A percentile compares a stretch with the other conserved stretches of the same genome.
Conservation (phyloP, 2,113 vertebrate species). For the Rhinichthys klamathensis region DNA sequence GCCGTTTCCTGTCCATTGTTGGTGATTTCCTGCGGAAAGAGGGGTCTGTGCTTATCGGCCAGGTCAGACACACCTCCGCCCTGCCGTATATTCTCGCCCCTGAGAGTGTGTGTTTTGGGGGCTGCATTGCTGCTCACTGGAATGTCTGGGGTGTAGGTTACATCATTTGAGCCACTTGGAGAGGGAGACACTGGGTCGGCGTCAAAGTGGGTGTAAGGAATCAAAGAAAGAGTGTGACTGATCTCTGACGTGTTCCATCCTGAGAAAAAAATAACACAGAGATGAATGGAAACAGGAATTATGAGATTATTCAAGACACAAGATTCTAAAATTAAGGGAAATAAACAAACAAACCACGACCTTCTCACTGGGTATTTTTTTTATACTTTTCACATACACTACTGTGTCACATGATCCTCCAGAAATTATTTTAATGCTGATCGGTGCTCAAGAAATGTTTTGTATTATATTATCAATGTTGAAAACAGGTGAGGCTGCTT, state of each 20-base stretch:
- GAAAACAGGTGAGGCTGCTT: too few species aligned
- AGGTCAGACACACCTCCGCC: conserved; percentile 60
- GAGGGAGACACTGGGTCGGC: conserved; percentile 38
- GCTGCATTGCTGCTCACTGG: conserved; percentile 12
- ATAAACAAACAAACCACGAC: background rate
- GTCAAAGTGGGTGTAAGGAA: conserved; percentile 38
- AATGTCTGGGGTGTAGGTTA: conserved; percentile 38
- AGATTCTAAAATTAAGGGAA: conserved; percentile 21
- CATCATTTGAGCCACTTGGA: conserved; percentile 2
- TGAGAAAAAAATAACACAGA: conserved; percentile 34
- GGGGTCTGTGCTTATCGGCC: conserved; percentile 68
- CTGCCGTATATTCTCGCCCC: conserved; percentile 23
- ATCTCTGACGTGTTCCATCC: conserved; percentile 50
- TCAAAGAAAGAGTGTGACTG: conserved; percentile 7
- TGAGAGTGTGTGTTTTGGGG: conserved; percentile 52
- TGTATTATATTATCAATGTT: too few species aligned
- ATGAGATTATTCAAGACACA: conserved; percentile 16
- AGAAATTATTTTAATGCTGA: too few species aligned
- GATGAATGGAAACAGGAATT: conserved; percentile 41
- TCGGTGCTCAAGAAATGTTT: too few species aligned
- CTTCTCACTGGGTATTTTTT: background rate
- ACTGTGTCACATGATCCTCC: background rate
- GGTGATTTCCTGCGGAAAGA: conserved; percentile 75
- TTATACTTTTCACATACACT: background rate
- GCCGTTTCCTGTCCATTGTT: conserved; percentile 79